These are phyloP conservation scores for Carcina quercana DNA, from an alignment of 2,888 invertebrate genomes.

Conservation along the genomic window DNA sequence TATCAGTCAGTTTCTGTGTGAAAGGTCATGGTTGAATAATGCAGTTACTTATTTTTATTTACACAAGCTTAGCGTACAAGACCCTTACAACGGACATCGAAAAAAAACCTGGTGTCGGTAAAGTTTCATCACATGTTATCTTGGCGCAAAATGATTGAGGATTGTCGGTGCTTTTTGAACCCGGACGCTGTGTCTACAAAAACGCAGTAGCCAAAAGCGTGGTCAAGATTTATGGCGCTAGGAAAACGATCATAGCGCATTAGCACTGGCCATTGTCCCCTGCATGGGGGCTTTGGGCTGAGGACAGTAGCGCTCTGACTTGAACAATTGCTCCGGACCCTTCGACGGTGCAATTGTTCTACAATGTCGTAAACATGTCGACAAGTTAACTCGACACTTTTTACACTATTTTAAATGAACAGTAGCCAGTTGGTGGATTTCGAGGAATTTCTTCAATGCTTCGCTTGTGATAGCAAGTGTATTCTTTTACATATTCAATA, in stretches of 20 bases:
- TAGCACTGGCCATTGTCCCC: constrained; percentile 61
- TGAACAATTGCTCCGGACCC: constrained; percentile 16
- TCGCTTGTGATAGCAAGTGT: no score
- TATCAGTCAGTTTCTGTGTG: no score
- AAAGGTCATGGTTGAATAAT: no score
- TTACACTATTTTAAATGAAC: no score
- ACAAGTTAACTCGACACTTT: constrained; percentile 44
- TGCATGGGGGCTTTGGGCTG: constrained; percentile 48
- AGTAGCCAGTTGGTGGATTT: constrained; percentile 26
- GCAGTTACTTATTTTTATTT: no score
- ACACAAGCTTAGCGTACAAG: no score
- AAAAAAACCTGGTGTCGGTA: no score
- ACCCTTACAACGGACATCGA: no score
- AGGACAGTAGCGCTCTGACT: constrained; percentile 33
- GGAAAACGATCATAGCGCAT: constrained; percentile 65
- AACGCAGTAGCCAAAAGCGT: constrained; percentile 44
- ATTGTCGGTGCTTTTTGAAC: constrained; percentile 12
- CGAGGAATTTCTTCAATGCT: no score
- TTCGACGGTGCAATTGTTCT: constrained; percentile 44
- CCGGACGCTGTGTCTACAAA: constrained; percentile 27
- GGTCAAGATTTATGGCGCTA: constrained; percentile 59
- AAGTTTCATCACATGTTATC: constrained; percentile 19
- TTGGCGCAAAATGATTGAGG: constrained; percentile 20
- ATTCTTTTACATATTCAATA: no score
- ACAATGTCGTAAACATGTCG: constrained; percentile 59